Evolutionary conservation across 1,140 invertebrate species (phyloP).

Genomic region (Lordiphosa mommai): DNA sequence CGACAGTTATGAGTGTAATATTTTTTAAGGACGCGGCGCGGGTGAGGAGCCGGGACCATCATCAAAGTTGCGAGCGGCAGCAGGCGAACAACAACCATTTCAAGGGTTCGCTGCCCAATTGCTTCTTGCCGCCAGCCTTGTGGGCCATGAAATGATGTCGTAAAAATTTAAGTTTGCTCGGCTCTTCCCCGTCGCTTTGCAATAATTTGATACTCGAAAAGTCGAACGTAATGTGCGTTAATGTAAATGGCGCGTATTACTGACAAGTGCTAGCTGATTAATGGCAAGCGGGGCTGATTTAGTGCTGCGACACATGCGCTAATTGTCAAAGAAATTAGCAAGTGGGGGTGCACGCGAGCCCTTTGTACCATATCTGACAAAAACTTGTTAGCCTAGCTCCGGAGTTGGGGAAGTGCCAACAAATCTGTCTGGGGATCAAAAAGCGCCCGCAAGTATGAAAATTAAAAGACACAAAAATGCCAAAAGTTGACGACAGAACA

Average conservation of each 20-base stretch:
- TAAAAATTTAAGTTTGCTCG: conserved; percentile 75
- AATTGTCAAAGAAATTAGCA: conserved; percentile 40
- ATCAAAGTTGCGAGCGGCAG: conserved; percentile 44
- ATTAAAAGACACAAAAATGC: conserved; percentile 56
- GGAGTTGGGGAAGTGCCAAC: conserved; percentile 1
- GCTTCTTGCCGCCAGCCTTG: conserved; percentile 33
- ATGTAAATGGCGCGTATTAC: conserved; percentile 78
- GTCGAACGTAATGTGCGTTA: conserved; percentile 75
- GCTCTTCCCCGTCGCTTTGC: conserved; percentile 19
- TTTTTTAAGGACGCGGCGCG: conserved; percentile 24
- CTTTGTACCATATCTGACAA: conserved; percentile 34
- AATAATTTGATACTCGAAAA: conserved; percentile 73
- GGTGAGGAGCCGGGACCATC: conserved; percentile 47
- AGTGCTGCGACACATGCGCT: conserved; percentile 53
- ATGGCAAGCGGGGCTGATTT: conserved; percentile 34
- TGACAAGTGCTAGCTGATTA: conserved; percentile 63
- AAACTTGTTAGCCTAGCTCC: conserved; percentile 23
- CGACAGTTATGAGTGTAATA: conserved; percentile 77
- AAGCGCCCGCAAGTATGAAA: conserved; percentile 44
- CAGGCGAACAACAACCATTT: conserved; percentile 28
- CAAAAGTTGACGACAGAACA: conserved; percentile 37
- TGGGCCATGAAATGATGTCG: conserved; percentile 76
- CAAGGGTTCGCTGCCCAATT: conserved; percentile 49
- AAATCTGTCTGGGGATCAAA: conserved; percentile 48
- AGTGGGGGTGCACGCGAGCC: not conserved